Conservation (phyloP, 1,140 invertebrate genomes). For the Calycopis cecrops region DNA sequence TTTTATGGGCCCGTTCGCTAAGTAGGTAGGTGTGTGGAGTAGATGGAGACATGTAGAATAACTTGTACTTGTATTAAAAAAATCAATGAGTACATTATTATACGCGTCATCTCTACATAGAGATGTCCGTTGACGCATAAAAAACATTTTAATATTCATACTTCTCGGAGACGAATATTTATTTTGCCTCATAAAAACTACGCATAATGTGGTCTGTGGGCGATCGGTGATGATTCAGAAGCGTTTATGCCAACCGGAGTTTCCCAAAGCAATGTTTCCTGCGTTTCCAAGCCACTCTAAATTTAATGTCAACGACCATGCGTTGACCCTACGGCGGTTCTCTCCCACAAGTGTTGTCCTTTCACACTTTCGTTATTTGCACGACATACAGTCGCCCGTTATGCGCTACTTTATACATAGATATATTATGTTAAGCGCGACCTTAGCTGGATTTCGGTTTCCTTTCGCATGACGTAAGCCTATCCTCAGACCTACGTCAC, state of each 20-base stretch:
- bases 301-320: constrained; percentile 30
- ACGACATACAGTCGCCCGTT: constrained; percentile 18
- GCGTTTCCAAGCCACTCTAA: constrained; percentile 12
- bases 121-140: background rate
- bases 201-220: constrained; percentile 1
- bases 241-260: constrained; percentile 15
- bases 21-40: too few species aligned
- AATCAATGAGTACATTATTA: too few species aligned
- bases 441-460: constrained; percentile 42
- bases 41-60: too few species aligned
- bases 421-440: constrained; percentile 21
- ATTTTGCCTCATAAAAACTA: constrained; percentile 2
- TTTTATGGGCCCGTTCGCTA: too few species aligned
- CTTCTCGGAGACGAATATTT: background rate
- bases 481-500: constrained; percentile 35
- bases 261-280: constrained; percentile 11
- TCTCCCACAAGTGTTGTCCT: constrained; percentile 14
- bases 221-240: constrained; percentile 9
- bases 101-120: too few species aligned
- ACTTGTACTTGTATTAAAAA: too few species aligned
- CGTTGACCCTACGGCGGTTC: constrained; percentile 16
- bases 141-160: constrained; percentile 4
- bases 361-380: constrained; percentile 23
- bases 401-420: constrained; percentile 13
- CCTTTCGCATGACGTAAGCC: constrained; percentile 48